phyloP scores from a whole-genome alignment of 2,113 vertebrate genomes.

The Pituophis catenifer region DNA sequence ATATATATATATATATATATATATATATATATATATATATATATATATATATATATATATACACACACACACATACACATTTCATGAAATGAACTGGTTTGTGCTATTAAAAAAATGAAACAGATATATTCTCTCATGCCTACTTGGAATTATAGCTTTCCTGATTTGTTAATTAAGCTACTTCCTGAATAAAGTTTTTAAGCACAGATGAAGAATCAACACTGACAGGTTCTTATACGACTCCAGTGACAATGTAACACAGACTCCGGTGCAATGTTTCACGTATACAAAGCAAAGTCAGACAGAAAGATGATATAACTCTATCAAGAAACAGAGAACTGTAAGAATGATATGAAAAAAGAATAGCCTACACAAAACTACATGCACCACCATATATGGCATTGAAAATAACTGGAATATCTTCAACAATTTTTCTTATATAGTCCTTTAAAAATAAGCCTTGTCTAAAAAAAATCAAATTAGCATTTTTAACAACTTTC shows the following conservation, averaged over 20 bases:
- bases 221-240: neutral
- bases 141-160: neutral
- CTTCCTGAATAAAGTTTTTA: slow-evolving; percentile 19
- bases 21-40: no score
- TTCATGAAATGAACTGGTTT: neutral
- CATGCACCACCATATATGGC: neutral
- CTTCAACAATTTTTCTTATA: neutral
- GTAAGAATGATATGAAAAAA: neutral
- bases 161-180: slow-evolving; percentile 17
- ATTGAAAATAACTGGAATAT: neutral
- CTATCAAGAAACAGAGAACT: neutral
- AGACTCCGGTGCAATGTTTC: neutral
- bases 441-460: neutral
- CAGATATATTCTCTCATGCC: neutral
- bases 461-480: slow-evolving; percentile 14
- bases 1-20: no score
- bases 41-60: no score
- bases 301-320: neutral
- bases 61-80: neutral
- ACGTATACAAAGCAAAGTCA: neutral
- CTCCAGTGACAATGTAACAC: neutral
- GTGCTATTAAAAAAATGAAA: neutral
- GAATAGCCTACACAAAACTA: neutral
- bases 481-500: slow-evolving; percentile 8
- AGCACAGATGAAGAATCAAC: neutral